A percentile compares a stretch with the other conserved stretches of the same genome.
Evolutionary conservation across 2,113 vertebrate species (phyloP).

Genomic region (Pavo muticus): DNA sequence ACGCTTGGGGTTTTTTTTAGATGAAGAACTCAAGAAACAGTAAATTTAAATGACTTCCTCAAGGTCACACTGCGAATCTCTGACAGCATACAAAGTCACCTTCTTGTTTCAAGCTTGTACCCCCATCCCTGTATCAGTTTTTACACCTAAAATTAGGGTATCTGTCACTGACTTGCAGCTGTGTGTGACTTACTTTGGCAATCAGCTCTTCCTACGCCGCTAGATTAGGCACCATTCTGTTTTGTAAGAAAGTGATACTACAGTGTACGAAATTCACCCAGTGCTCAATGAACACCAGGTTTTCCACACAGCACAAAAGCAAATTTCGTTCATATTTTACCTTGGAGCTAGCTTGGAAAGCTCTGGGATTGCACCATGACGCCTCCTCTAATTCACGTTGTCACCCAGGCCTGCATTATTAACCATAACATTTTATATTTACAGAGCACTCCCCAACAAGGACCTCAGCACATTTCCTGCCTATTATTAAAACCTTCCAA

Average conservation of each 20-base stretch:
- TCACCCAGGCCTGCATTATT: slow-evolving; percentile 5
- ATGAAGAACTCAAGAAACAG: not conserved
- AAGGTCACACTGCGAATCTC: not conserved
- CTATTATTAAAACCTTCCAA: slow-evolving; percentile 18
- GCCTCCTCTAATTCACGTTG: not conserved
- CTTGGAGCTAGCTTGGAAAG: not conserved
- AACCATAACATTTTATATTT: slow-evolving; percentile 4
- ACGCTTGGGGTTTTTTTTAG: not conserved
- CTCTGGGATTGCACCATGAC: not conserved
- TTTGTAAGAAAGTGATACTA: not conserved
- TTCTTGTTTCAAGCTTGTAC: not conserved
- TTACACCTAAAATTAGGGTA: not conserved
- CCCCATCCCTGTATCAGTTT: not conserved
- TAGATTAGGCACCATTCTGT: not conserved
- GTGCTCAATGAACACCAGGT: not conserved
- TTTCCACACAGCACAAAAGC: not conserved
- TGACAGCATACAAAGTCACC: not conserved
- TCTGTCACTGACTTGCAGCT: not conserved
- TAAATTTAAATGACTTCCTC: not conserved
- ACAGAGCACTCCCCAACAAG: not conserved
- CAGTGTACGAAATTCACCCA: not conserved
- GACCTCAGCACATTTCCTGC: not conserved
- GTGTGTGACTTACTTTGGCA: not conserved
- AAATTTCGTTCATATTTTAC: slow-evolving; percentile 19
- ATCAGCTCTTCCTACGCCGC: not conserved